A percentile compares a stretch with the other conserved stretches of the same genome.
These are phyloP conservation scores for Zygothrica quintamaculata DNA, from an alignment of 2,888 invertebrate species.

Conservation along the genomic window DNA sequence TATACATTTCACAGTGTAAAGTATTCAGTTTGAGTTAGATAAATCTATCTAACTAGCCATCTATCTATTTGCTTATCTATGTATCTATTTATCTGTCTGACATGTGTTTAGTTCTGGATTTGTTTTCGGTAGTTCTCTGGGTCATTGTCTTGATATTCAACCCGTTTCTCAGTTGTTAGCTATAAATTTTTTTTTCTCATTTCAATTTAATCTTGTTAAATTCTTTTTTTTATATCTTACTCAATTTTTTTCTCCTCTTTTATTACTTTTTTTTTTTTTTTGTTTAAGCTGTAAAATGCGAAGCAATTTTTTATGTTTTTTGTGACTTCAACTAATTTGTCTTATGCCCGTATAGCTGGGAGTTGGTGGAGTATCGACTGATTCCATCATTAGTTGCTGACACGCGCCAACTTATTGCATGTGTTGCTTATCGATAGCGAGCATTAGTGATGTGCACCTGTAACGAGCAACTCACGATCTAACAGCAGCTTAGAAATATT, in stretches of 20 bases:
- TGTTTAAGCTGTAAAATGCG: slow-evolving; percentile 61
- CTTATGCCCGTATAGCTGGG: slow-evolving; percentile 43
- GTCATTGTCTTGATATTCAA: slow-evolving; percentile 65
- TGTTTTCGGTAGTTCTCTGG: slow-evolving; percentile 65
- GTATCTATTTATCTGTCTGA: neutral
- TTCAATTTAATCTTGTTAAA: slow-evolving; percentile 6
- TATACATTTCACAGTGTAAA: too few species aligned
- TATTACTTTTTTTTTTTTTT: slow-evolving; percentile 21
- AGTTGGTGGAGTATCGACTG: slow-evolving; percentile 35
- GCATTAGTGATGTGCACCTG: slow-evolving; percentile 19
- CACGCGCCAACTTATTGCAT: slow-evolving; percentile 43
- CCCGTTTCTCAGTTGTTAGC: slow-evolving; percentile 50
- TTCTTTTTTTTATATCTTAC: slow-evolving; percentile 19
- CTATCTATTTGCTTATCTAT: neutral
- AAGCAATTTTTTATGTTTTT: slow-evolving; percentile 61
- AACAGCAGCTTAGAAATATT: too few species aligned
- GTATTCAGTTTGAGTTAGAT: slow-evolving; percentile 47
- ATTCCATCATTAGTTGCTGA: slow-evolving; percentile 33
- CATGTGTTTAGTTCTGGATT: slow-evolving; percentile 4
- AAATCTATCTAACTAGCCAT: neutral
- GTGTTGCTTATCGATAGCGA: slow-evolving; percentile 5
- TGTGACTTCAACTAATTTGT: slow-evolving; percentile 57
- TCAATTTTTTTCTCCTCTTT: slow-evolving; percentile 5
- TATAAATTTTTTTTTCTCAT: slow-evolving; percentile 66
- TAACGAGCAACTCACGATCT: slow-evolving; percentile 4